Percentiles rank a stretch among this genome's conserved stretches.
These are phyloP conservation scores for Malacosoma neustria DNA, from an alignment of 2,888 invertebrate species.

Conservation along the genomic window DNA sequence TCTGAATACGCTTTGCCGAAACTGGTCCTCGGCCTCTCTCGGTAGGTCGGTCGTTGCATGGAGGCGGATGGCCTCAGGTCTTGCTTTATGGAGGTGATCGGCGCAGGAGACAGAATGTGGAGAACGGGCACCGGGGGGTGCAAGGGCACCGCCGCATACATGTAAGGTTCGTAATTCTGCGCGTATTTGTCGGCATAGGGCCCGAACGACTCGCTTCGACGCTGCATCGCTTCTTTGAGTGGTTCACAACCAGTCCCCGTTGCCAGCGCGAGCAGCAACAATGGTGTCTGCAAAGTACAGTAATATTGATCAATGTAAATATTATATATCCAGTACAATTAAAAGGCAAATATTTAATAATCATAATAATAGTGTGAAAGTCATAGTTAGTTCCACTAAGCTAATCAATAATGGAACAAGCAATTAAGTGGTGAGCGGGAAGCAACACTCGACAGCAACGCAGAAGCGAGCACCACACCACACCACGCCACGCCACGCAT, in stretches of 20 bases:
- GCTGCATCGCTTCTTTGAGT: conserved; percentile 20
- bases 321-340: no score
- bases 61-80: conserved; percentile 20
- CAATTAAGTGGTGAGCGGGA: background rate
- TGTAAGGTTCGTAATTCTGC: conserved; percentile 38
- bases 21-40: background rate
- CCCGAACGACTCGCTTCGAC: conserved; percentile 26
- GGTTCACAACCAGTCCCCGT: conserved; percentile 21
- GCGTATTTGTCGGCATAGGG: conserved; percentile 29
- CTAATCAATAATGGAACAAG: no score
- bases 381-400: no score
- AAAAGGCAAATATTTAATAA: no score
- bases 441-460: no score
- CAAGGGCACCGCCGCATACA: conserved; percentile 49
- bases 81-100: conserved; percentile 9
- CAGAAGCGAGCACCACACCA: no score
- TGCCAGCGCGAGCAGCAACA: conserved; percentile 26
- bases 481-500: no score
- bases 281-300: conserved; percentile 25
- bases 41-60: conserved; percentile 19
- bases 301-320: no score
- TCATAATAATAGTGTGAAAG: no score
- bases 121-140: conserved; percentile 46
- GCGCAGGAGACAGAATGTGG: conserved; percentile 33
- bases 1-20: background rate